A percentile compares a stretch with the other conserved stretches of the same genome.
These are phyloP conservation scores for Nomada fabriciana DNA, from an alignment of 2,888 invertebrate species.

Conservation along the genomic window DNA sequence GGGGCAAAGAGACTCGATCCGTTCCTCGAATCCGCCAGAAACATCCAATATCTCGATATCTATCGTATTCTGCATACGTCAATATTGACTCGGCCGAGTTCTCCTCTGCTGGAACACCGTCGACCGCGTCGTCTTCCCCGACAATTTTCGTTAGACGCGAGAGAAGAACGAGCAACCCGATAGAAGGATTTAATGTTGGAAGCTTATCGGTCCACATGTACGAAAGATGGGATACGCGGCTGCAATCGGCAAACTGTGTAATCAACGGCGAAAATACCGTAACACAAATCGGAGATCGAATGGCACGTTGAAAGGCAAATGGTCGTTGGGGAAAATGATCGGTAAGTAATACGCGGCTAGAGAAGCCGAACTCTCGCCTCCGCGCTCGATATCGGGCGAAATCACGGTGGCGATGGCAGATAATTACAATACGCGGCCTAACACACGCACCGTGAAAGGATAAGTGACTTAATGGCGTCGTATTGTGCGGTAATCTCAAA, in stretches of 20 bases:
- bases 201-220: too few species aligned
- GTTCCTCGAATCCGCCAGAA: conserved; percentile 69
- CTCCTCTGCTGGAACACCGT: conserved; percentile 53
- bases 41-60: conserved; percentile 83
- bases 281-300: conserved; percentile 17
- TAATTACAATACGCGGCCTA: conserved; percentile 54
- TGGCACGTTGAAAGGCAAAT: conserved; percentile 9
- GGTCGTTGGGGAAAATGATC: conserved; percentile 24
- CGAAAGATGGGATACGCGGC: too few species aligned
- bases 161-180: background rate
- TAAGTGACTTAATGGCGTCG: conserved; percentile 69
- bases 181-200: too few species aligned
- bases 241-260: background rate
- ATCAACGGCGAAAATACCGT: conserved; percentile 23
- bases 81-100: conserved; percentile 80
- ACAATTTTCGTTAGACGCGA: background rate
- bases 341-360: conserved; percentile 18
- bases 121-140: background rate
- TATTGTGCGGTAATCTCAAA: conserved; percentile 76
- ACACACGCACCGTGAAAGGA: conserved; percentile 66
- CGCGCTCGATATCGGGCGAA: conserved; percentile 33
- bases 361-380: conserved; percentile 15
- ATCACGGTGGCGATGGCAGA: conserved; percentile 47
- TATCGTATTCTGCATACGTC: conserved; percentile 76
- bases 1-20: conserved; percentile 44